Conservation (phyloP, 2,888 invertebrate species). For the Steinernema hermaphroditum region DNA sequence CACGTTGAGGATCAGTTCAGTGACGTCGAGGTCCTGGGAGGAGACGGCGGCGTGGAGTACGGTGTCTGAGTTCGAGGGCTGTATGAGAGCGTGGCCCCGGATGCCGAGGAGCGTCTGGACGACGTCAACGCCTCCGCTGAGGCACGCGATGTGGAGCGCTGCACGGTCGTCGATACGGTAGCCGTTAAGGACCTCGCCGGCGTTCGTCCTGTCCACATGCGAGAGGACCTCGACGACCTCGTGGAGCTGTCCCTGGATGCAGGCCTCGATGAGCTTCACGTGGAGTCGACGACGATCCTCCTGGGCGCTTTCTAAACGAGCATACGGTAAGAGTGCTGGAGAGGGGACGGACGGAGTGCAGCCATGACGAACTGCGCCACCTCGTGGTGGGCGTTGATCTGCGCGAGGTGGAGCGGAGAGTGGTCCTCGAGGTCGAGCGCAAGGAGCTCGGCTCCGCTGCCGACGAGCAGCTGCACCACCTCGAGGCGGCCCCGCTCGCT, state of each 20-base stretch:
- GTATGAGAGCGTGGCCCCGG: constrained; percentile 85
- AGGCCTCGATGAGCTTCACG: constrained; percentile 78
- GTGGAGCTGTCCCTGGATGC: constrained; percentile 76
- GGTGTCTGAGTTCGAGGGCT: constrained; percentile 87
- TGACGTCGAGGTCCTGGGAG: constrained; percentile 80
- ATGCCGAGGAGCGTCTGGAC: constrained; percentile 79
- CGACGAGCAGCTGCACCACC: constrained; percentile 75
- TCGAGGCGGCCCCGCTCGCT: constrained; percentile 79
- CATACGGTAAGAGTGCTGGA: not conserved
- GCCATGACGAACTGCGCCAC: constrained; percentile 61
- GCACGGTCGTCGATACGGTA: constrained; percentile 65
- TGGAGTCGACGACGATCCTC: constrained; percentile 48
- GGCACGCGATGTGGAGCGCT: constrained; percentile 70
- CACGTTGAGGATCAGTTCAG: constrained; percentile 76
- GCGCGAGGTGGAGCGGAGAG: constrained; percentile 77
- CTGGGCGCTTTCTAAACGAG: constrained; percentile 48
- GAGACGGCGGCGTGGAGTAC: constrained; percentile 88
- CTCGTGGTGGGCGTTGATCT: constrained; percentile 73
- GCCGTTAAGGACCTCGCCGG: constrained; percentile 22
- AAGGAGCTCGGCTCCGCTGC: constrained; percentile 73
- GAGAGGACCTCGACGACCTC: constrained; percentile 73
- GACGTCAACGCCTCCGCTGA: constrained; percentile 79
- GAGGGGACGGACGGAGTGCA: constrained; percentile 52
- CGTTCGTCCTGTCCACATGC: constrained; percentile 68
- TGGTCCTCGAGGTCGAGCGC: constrained; percentile 75